These are phyloP conservation scores for Zootermopsis nevadensis DNA, from an alignment of 2,888 invertebrate genomes.

Conservation along the genomic window DNA sequence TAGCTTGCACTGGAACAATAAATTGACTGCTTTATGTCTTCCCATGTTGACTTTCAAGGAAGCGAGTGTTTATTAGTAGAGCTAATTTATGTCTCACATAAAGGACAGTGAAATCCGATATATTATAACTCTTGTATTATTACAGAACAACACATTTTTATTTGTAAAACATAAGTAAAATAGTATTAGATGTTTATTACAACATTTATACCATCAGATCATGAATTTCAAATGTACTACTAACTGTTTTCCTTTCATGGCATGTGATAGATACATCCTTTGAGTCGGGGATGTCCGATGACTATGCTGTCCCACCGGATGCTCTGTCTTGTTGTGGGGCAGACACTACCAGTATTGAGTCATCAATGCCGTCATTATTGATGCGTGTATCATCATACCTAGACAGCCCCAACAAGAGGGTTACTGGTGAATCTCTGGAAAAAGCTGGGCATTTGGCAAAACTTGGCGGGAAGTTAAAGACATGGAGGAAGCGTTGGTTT, in stretches of 20 bases:
- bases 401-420: constrained; percentile 54
- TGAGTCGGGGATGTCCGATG: constrained; percentile 94
- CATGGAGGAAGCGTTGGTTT: constrained; percentile 97
- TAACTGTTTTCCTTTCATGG: not conserved
- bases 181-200: no score
- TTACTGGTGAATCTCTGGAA: constrained; percentile 77
- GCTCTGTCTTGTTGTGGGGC: constrained; percentile 75
- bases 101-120: no score
- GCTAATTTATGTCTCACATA: no score
- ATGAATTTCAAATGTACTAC: no score
- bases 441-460: constrained; percentile 91
- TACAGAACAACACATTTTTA: no score
- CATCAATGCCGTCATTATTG: constrained; percentile 75
- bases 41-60: no score
- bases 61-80: no score
- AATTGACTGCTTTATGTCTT: no score
- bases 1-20: no score
- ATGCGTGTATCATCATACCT: constrained; percentile 71
- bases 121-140: no score
- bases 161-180: no score
- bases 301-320: constrained; percentile 96
- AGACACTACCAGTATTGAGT: constrained; percentile 79
- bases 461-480: constrained; percentile 94
- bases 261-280: constrained; percentile 81
- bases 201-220: no score